A percentile compares a stretch with the other conserved stretches of the same genome.
Evolutionary conservation across 2,113 vertebrate genomes (phyloP).

Genomic region (Chrysemys picta): DNA sequence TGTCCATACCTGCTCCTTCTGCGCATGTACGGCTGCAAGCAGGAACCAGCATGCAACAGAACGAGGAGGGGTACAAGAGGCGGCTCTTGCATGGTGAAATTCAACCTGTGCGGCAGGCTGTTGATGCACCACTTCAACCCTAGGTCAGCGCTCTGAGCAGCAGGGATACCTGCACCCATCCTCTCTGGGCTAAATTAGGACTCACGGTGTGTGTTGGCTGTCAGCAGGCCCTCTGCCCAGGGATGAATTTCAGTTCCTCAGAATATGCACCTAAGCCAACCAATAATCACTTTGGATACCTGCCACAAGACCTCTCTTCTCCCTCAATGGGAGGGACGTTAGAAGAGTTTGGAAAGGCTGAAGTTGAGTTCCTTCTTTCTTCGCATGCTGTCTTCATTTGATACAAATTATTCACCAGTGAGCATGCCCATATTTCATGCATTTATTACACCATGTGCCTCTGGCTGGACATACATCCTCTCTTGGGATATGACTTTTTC

Average conservation of each 20-base stretch:
- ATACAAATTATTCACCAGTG: background rate
- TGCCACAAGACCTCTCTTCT: background rate
- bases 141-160: too few relatives aligned
- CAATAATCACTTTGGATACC: background rate
- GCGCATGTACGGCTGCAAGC: background rate
- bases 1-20: background rate
- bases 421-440: background rate
- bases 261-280: background rate
- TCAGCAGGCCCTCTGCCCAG: too few relatives aligned
- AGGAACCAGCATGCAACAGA: background rate
- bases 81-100: background rate
- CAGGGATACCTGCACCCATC: too few relatives aligned
- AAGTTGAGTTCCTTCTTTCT: background rate
- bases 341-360: background rate
- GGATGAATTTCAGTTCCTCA: background rate
- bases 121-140: background rate
- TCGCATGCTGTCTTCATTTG: background rate
- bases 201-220: background rate
- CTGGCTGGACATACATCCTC: background rate
- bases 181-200: background rate
- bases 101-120: background rate
- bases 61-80: too few relatives aligned
- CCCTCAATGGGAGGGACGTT: background rate
- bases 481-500: background rate
- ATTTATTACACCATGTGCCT: background rate